Conservation (phyloP, 2,888 invertebrate genomes). For the Drosophila nr. fundita region DNA sequence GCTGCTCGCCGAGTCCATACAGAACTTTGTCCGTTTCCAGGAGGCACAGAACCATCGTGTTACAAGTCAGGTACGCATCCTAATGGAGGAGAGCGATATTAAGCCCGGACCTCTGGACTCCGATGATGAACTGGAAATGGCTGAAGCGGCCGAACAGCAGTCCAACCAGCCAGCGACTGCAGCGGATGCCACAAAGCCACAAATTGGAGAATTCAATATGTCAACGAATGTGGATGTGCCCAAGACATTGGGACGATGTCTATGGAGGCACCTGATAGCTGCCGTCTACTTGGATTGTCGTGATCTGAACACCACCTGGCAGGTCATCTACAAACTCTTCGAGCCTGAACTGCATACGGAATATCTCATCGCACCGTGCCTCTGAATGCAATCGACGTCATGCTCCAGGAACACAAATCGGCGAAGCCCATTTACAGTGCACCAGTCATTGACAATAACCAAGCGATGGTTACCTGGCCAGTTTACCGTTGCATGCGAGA, state of each 20-base stretch:
- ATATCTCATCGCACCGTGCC: constrained; percentile 93
- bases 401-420: constrained; percentile 92
- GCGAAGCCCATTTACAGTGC: constrained; percentile 89
- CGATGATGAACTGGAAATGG: constrained; percentile 50
- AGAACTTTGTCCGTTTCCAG: constrained; percentile 82
- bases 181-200: not conserved
- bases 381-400: constrained; percentile 94
- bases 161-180: constrained; percentile 4
- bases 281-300: constrained; percentile 96
- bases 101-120: constrained; percentile 33
- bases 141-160: not conserved
- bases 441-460: constrained; percentile 76
- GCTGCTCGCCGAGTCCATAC: constrained; percentile 85
- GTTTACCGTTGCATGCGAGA: constrained; percentile 87
- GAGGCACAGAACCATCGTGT: constrained; percentile 78
- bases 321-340: constrained; percentile 93
- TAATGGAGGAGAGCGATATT: constrained; percentile 78
- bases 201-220: constrained; percentile 66
- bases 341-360: constrained; percentile 94
- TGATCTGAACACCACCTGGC: constrained; percentile 91
- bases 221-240: constrained; percentile 94
- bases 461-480: constrained; percentile 88
- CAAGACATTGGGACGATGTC: constrained; percentile 95
- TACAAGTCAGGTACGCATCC: constrained; percentile 82
- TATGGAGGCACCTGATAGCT: constrained; percentile 96